These are phyloP conservation scores for Teinopalpus imperialis DNA, from an alignment of 2,888 invertebrate species.

Conservation along the genomic window DNA sequence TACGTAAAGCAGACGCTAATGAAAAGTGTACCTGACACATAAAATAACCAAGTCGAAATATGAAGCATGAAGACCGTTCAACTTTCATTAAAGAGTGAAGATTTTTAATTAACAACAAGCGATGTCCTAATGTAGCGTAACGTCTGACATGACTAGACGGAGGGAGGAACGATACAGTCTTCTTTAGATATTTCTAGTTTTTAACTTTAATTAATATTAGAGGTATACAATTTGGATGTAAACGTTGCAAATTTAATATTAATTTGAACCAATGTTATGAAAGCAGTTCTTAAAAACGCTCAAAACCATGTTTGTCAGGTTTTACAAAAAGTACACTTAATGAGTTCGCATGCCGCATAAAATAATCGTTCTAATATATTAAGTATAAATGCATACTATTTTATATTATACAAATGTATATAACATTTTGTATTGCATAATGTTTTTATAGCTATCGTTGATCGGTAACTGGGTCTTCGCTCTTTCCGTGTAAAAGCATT, in stretches of 20 bases:
- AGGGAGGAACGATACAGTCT: slow-evolving; percentile 13
- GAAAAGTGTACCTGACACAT: too few relatives aligned
- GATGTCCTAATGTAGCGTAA: slow-evolving; percentile 10
- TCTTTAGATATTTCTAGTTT: slow-evolving; percentile 11
- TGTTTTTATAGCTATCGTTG: slow-evolving; percentile 32
- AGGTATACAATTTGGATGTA: too few relatives aligned
- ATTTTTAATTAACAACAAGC: slow-evolving; percentile 18
- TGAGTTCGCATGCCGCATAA: too few relatives aligned
- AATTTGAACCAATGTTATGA: too few relatives aligned
- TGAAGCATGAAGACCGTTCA: not conserved
- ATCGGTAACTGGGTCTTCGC: slow-evolving; percentile 37
- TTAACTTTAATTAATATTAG: too few relatives aligned
- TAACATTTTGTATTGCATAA: slow-evolving; percentile 21
- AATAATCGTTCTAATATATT: too few relatives aligned
- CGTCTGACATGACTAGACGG: not conserved
- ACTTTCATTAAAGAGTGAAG: slow-evolving; percentile 10
- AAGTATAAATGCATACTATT: too few relatives aligned
- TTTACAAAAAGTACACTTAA: too few relatives aligned
- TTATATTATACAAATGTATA: slow-evolving; percentile 18
- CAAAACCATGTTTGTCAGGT: too few relatives aligned
- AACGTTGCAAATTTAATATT: too few relatives aligned
- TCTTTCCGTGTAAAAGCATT: slow-evolving; percentile 31
- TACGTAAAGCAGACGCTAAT: not conserved
- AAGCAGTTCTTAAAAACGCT: too few relatives aligned
- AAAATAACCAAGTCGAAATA: slow-evolving; percentile 2